Evolutionary conservation across 2,113 vertebrate genomes (phyloP).

Genomic region (Dinomys branickii): DNA sequence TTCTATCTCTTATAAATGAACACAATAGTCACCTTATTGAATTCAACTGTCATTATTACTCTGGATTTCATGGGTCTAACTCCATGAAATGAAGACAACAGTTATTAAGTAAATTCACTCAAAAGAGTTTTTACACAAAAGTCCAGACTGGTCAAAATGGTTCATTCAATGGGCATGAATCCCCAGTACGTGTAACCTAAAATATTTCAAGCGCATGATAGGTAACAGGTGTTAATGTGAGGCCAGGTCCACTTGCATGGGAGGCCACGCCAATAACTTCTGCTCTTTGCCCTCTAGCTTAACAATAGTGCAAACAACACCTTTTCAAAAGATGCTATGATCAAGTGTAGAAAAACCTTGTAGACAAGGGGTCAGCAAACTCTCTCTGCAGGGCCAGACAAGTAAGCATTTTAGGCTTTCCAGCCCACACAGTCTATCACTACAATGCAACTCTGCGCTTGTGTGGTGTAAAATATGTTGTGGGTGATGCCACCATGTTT

Average conservation of each 20-base stretch:
- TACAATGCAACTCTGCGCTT: neutral
- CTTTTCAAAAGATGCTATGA: neutral
- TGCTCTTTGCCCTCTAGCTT: neutral
- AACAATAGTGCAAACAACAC: neutral
- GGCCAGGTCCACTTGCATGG: neutral
- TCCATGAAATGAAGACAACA: neutral
- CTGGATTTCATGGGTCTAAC: neutral
- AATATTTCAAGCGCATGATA: neutral
- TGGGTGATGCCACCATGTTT: neutral
- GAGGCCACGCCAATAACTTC: neutral
- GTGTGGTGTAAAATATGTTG: neutral
- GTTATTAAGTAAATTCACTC: conserved; percentile 9
- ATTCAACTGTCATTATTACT: neutral
- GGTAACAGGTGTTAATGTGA: neutral
- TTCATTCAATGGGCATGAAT: neutral
- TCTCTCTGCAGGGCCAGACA: neutral
- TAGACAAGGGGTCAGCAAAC: neutral
- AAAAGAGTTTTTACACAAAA: conserved; percentile 46
- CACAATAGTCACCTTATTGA: neutral
- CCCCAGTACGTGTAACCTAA: neutral
- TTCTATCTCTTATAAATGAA: neutral
- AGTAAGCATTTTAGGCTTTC: neutral
- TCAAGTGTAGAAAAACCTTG: neutral
- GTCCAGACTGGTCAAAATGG: neutral
- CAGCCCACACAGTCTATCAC: neutral